Evolutionary conservation across 1,140 invertebrate species (phyloP).

Genomic region (Rhopalosiphum maidis): DNA sequence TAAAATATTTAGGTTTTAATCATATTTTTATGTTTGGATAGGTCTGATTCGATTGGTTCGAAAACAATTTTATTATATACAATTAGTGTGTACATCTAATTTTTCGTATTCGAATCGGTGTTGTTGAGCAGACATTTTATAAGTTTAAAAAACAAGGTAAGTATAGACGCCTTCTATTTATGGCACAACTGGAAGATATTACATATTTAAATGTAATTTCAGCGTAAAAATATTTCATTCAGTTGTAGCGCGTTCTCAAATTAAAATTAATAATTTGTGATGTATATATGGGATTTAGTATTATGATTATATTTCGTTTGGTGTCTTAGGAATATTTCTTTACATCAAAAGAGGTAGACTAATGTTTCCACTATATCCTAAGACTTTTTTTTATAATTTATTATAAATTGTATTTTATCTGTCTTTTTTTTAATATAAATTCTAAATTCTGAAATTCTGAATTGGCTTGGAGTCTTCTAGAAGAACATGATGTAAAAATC

Average conservation of each 20-base stretch:
- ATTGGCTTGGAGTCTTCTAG: neutral
- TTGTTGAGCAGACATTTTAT: neutral
- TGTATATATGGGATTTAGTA: neutral
- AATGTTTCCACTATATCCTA: neutral
- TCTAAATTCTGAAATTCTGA: neutral
- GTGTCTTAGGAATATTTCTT: neutral
- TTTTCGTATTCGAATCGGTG: neutral
- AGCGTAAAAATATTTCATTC: neutral
- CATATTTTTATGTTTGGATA: neutral
- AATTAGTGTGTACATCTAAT: neutral
- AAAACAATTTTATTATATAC: neutral
- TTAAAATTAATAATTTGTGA: conserved; percentile 9
- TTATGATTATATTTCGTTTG: neutral
- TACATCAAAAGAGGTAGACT: neutral
- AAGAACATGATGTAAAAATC: neutral
- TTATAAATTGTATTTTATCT: neutral
- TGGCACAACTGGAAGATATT: neutral
- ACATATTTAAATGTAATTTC: conserved; percentile 15
- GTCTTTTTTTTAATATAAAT: neutral
- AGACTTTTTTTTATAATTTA: neutral
- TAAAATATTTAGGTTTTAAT: neutral
- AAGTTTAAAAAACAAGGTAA: neutral
- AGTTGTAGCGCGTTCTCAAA: neutral
- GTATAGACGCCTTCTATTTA: neutral
- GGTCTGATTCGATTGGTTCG: neutral